Percentiles rank a stretch among this genome's conserved stretches.
Conservation (phyloP, 1,140 invertebrate genomes). For the Drosophila ercepeae region DNA sequence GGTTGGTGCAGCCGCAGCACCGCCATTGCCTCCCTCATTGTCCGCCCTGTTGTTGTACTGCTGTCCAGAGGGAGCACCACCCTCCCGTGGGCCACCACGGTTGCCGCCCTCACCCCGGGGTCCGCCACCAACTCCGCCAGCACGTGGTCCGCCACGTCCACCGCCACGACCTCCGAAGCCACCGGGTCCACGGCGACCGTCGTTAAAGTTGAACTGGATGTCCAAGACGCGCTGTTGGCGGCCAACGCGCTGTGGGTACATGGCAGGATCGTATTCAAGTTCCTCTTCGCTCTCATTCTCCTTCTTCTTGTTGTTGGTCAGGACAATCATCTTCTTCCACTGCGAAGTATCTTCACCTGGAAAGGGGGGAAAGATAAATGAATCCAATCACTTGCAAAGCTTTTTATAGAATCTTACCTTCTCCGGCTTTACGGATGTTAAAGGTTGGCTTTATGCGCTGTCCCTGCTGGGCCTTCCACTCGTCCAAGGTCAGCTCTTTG, state of each 20-base stretch:
- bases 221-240: conserved; percentile 94
- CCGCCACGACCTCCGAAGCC: conserved; percentile 87
- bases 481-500: conserved; percentile 93
- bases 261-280: conserved; percentile 89
- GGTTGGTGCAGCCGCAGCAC: conserved; percentile 59
- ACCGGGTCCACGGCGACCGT: conserved; percentile 89
- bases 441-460: conserved; percentile 92
- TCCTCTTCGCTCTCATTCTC: conserved; percentile 87
- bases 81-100: conserved; percentile 65
- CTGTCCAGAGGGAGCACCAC: conserved; percentile 25
- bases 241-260: conserved; percentile 94
- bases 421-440: conserved; percentile 95
- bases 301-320: conserved; percentile 83
- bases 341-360: conserved; percentile 92
- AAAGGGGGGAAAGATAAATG: too few relatives aligned
- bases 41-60: conserved; percentile 26
- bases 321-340: conserved; percentile 95
- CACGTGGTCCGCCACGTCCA: conserved; percentile 87
- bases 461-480: conserved; percentile 93
- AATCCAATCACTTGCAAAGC: too few relatives aligned
- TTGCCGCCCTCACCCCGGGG: conserved; percentile 66
- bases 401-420: conserved; percentile 85
- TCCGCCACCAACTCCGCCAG: conserved; percentile 86
- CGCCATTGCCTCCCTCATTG: conserved; percentile 27
- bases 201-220: conserved; percentile 95